A percentile compares a stretch with the other conserved stretches of the same genome.
These are phyloP conservation scores for Stenolophus ochropezus DNA, from an alignment of 2,888 invertebrate species.

Conservation along the genomic window DNA sequence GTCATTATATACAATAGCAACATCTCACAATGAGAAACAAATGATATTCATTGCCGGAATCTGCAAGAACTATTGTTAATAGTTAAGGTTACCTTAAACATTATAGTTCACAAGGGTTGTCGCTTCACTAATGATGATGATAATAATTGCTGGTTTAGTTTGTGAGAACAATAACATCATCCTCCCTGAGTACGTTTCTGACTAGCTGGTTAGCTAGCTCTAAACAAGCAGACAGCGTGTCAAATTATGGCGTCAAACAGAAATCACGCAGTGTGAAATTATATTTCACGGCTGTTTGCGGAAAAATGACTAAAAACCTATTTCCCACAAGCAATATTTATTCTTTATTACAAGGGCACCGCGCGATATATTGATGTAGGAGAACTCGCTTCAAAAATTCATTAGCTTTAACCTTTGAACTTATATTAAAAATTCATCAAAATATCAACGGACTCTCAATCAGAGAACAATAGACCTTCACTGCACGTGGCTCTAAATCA, in stretches of 20 bases:
- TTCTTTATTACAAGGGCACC: background rate
- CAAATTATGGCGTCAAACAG: conserved; percentile 57
- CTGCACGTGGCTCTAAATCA: too few species aligned
- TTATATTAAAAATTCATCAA: background rate
- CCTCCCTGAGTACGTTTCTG: background rate
- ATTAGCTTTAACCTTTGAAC: background rate
- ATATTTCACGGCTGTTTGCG: conserved; percentile 51
- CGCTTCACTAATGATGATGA: too few species aligned
- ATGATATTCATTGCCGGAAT: too few species aligned
- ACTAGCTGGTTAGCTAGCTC: background rate
- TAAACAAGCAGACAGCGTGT: conserved; percentile 51
- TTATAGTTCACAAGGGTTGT: too few species aligned
- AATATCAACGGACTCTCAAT: background rate
- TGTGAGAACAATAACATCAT: background rate
- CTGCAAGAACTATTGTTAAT: too few species aligned
- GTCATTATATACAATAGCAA: too few species aligned
- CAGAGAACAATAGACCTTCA: background rate
- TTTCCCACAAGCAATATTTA: conserved; percentile 8
- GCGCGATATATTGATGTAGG: conserved; percentile 2
- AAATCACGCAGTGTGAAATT: conserved; percentile 57
- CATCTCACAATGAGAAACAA: too few species aligned
- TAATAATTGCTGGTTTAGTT: too few species aligned
- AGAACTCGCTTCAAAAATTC: conserved; percentile 2
- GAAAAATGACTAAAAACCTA: conserved; percentile 27
- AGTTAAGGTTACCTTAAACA: too few species aligned